phyloP scores from a whole-genome alignment of 1,140 invertebrate genomes.

The Monochamus saltuarius region DNA sequence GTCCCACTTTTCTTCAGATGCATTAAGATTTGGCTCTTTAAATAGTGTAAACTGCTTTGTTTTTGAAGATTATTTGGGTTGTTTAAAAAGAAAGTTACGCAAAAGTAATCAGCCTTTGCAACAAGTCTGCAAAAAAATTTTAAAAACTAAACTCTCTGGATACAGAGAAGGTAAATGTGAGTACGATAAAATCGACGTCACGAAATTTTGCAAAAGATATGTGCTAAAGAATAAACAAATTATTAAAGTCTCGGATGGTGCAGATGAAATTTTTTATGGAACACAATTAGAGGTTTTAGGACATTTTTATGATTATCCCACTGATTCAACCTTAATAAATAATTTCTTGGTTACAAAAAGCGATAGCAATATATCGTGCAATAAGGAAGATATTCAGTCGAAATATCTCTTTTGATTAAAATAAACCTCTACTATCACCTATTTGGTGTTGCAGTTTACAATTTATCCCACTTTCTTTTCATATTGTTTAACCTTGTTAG shows the following conservation, averaged over 20 bases:
- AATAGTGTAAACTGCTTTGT: constrained; percentile 15
- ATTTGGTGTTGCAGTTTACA: too few species aligned
- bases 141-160: neutral
- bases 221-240: neutral
- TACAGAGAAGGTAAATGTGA: constrained; percentile 9
- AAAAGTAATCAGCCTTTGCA: constrained; percentile 18
- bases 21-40: constrained; percentile 15
- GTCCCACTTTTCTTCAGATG: constrained; percentile 15
- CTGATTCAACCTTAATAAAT: neutral
- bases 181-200: neutral
- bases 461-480: too few species aligned
- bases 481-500: too few species aligned
- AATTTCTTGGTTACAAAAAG: too few species aligned
- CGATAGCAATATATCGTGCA: too few species aligned
- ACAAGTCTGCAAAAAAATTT: constrained; percentile 20
- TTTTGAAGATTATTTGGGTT: constrained; percentile 25
- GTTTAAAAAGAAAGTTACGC: constrained; percentile 9
- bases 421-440: too few species aligned
- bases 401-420: constrained; percentile 4
- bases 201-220: neutral
- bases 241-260: neutral
- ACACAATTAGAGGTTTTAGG: neutral
- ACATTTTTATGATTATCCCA: constrained; percentile 6
- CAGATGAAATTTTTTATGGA: constrained; percentile 6
- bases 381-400: too few species aligned